A percentile compares a stretch with the other conserved stretches of the same genome.
These are phyloP conservation scores for Pogonocichla stellata DNA, from an alignment of 2,113 vertebrate genomes.

Conservation along the genomic window DNA sequence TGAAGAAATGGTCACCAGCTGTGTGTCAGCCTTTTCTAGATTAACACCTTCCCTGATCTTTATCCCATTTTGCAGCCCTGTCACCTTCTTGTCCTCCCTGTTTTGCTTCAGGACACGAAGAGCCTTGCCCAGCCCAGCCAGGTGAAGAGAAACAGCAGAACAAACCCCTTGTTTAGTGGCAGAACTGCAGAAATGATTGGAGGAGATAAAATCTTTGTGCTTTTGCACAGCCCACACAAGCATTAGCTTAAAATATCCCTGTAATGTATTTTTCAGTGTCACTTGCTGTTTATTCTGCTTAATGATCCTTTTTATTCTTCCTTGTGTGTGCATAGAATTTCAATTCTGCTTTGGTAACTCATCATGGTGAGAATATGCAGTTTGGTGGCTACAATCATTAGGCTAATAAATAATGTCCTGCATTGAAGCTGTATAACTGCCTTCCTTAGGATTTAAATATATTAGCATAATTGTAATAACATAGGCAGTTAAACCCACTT, in stretches of 20 bases:
- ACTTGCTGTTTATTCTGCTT: conserved; percentile 32
- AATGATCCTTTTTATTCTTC: conserved; percentile 3
- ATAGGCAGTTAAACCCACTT: neutral
- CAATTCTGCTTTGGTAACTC: neutral
- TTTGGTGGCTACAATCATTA: neutral
- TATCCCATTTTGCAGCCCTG: neutral
- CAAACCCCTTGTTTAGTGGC: neutral
- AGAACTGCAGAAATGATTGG: neutral
- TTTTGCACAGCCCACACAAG: conserved; percentile 38
- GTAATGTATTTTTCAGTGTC: conserved; percentile 43
- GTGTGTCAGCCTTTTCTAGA: neutral
- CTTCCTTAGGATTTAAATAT: neutral
- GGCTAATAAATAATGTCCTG: neutral
- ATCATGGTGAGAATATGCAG: neutral
- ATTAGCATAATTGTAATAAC: neutral
- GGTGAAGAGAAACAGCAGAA: neutral
- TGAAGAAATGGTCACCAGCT: neutral
- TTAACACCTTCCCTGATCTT: neutral
- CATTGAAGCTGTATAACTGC: neutral
- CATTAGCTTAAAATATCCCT: conserved; percentile 56
- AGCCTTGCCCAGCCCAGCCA: neutral
- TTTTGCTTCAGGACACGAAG: neutral
- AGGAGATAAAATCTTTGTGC: conserved; percentile 19
- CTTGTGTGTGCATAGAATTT: neutral
- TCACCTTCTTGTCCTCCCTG: no score